phyloP scores from a whole-genome alignment of 2,888 invertebrate species.

The Archips xylosteana region DNA sequence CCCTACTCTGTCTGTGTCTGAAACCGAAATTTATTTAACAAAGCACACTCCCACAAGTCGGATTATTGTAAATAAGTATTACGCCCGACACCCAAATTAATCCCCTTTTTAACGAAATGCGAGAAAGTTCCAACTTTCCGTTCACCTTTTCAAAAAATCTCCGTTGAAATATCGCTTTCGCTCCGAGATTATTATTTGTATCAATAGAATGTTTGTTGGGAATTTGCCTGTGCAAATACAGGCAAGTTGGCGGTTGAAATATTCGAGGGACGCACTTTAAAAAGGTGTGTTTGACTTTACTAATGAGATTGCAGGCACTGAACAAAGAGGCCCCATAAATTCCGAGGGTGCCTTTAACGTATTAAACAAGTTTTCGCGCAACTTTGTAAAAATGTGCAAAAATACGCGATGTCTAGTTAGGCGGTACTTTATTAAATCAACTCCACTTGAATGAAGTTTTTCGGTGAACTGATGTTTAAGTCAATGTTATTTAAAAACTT shows the following conservation, averaged over 20 bases:
- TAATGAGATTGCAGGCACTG: constrained; percentile 75
- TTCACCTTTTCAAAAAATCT: constrained; percentile 63
- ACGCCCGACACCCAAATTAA: constrained; percentile 78
- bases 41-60: constrained; percentile 77
- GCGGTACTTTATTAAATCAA: constrained; percentile 39
- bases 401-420: constrained; percentile 41
- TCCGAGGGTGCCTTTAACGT: constrained; percentile 60
- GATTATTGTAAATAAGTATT: constrained; percentile 85
- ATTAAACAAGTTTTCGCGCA: constrained; percentile 58
- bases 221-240: constrained; percentile 74
- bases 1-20: constrained; percentile 59
- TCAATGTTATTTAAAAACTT: constrained; percentile 36
- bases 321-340: constrained; percentile 58
- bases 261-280: constrained; percentile 68
- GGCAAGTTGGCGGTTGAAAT: constrained; percentile 56
- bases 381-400: constrained; percentile 35
- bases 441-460: constrained; percentile 40
- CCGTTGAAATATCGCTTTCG: constrained; percentile 74
- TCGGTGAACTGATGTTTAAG: constrained; percentile 35
- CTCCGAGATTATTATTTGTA: constrained; percentile 76
- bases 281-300: constrained; percentile 82
- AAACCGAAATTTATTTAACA: constrained; percentile 79
- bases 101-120: constrained; percentile 79
- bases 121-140: constrained; percentile 80
- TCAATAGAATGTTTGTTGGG: constrained; percentile 78